phyloP scores from a whole-genome alignment of 2,113 vertebrate genomes.

The Amphiprion ocellaris region DNA sequence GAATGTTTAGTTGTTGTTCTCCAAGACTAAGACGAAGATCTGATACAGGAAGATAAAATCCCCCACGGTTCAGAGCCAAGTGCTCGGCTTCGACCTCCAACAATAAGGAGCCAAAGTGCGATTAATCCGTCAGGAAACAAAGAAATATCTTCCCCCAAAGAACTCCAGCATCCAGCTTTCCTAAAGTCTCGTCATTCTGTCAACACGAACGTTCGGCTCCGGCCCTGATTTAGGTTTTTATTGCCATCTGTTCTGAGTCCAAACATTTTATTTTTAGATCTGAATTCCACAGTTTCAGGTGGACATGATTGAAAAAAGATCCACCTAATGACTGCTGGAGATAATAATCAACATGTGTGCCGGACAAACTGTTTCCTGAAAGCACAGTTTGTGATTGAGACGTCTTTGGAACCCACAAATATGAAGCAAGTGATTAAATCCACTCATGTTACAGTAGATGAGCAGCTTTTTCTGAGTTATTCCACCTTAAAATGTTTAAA shows the following conservation, averaged over 20 bases:
- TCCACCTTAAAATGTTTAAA: background rate
- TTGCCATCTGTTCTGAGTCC: background rate
- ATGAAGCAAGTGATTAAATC: background rate
- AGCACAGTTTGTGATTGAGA: conserved; percentile 19
- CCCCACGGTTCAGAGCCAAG: conserved; percentile 2
- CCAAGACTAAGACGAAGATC: background rate
- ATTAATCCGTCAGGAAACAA: conserved; percentile 43
- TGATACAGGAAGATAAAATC: background rate
- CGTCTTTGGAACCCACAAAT: conserved; percentile 8
- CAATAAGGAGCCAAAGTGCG: conserved; percentile 33
- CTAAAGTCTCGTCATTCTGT: conserved; percentile 50
- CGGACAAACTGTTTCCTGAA: conserved; percentile 12
- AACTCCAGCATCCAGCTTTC: conserved; percentile 26
- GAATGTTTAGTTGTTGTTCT: conserved; percentile 14
- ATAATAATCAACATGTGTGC: conserved; percentile 40
- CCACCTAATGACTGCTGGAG: conserved; percentile 2
- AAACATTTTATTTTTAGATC: conserved; percentile 15
- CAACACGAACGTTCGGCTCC: conserved; percentile 37
- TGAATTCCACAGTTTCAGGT: conserved; percentile 13
- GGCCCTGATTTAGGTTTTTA: conserved; percentile 19
- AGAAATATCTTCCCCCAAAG: conserved; percentile 44
- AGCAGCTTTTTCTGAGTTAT: background rate
- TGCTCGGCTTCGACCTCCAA: conserved; percentile 31
- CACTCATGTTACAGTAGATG: background rate
- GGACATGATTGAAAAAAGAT: conserved; percentile 18